Percentiles rank a stretch among this genome's conserved stretches.
Evolutionary conservation across 1,140 invertebrate genomes (phyloP).

Genomic region (Euura lappo): DNA sequence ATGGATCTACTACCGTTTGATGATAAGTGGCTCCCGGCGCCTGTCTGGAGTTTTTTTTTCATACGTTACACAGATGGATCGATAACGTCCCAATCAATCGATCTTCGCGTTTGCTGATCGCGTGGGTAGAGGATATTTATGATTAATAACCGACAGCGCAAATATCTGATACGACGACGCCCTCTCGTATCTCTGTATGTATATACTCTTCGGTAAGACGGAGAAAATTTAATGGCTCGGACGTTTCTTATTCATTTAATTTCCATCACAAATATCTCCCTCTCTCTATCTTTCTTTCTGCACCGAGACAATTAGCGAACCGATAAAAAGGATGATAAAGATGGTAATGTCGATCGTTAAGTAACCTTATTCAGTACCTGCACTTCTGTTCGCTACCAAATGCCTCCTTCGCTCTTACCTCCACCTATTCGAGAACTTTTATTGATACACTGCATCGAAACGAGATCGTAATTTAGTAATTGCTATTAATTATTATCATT

Average conservation of each 20-base stretch:
- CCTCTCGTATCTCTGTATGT: too few relatives aligned
- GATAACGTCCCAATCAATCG: too few relatives aligned
- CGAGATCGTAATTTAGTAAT: background rate
- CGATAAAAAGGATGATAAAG: slow-evolving; percentile 1
- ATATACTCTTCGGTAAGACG: background rate
- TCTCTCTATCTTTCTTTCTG: background rate
- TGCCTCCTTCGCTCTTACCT: background rate
- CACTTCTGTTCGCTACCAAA: background rate
- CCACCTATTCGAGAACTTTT: too few relatives aligned
- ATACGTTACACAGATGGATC: too few relatives aligned
- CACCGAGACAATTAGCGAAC: slow-evolving; percentile 2
- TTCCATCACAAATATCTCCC: background rate
- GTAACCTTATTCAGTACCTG: background rate
- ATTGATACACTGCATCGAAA: too few relatives aligned
- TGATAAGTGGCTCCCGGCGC: too few relatives aligned
- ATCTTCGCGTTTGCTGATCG: too few relatives aligned
- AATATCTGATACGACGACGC: too few relatives aligned
- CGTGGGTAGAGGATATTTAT: too few relatives aligned
- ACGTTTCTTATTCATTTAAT: slow-evolving; percentile 1
- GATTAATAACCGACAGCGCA: too few relatives aligned
- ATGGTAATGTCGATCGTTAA: slow-evolving; percentile 7
- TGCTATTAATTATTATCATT: background rate
- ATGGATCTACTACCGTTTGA: too few relatives aligned
- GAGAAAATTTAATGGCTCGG: background rate
- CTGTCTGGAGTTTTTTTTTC: too few relatives aligned